Conservation (phyloP, 2,888 invertebrate genomes). For the Tetragnatha montana region DNA sequence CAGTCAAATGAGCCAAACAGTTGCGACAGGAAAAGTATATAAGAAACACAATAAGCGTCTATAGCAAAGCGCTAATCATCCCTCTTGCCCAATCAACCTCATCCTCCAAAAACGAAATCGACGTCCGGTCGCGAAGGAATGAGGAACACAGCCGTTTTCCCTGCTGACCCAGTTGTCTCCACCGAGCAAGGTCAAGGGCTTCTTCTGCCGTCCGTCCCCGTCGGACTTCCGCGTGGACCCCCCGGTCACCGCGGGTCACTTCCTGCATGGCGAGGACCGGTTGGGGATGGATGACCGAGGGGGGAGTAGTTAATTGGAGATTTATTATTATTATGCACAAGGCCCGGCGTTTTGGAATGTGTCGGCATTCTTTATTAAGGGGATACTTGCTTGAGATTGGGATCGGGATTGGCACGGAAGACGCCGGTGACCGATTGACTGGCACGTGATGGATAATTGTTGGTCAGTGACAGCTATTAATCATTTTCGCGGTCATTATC, state of each 20-base stretch:
- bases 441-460: too few species aligned
- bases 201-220: neutral
- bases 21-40: neutral
- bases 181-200: slow-evolving; percentile 56
- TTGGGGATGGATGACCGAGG: neutral
- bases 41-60: neutral
- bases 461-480: too few species aligned
- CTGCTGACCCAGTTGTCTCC: slow-evolving; percentile 61
- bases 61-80: neutral
- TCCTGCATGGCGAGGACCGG: slow-evolving; percentile 10
- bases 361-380: neutral
- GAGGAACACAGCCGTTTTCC: slow-evolving; percentile 49
- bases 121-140: slow-evolving; percentile 22
- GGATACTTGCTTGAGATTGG: neutral
- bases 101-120: slow-evolving; percentile 29
- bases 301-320: slow-evolving; percentile 18
- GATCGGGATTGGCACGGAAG: neutral
- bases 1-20: neutral
- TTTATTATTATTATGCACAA: neutral
- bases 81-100: slow-evolving; percentile 9
- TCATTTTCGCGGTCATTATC: too few species aligned
- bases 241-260: slow-evolving; percentile 33
- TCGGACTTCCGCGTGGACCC: slow-evolving; percentile 11
- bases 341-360: neutral
- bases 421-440: neutral